Evolutionary conservation across 2,888 invertebrate genomes (phyloP).

Genomic region (Tenthredo distinguenda): DNA sequence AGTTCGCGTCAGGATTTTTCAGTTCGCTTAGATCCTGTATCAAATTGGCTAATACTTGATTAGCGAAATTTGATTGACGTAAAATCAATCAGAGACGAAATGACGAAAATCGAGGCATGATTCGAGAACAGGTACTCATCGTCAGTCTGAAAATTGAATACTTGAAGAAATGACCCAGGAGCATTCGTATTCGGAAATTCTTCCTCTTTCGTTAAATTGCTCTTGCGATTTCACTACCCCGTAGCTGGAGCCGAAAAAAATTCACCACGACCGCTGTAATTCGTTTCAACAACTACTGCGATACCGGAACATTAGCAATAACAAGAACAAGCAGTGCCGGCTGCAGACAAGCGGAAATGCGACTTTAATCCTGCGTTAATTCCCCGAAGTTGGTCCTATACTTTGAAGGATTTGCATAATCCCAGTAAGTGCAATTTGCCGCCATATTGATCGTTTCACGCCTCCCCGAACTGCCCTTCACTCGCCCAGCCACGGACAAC

Average conservation of each 20-base stretch:
- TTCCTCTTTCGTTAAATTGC: not conserved
- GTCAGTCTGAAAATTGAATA: not conserved
- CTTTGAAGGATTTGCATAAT: conserved; percentile 46
- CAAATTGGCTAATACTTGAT: not conserved
- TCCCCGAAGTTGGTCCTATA: conserved; percentile 38
- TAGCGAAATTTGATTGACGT: not conserved
- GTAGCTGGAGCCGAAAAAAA: not conserved
- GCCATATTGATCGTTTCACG: conserved; percentile 49
- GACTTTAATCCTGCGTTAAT: conserved; percentile 39
- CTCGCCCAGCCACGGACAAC: conserved; percentile 23
- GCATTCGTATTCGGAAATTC: not conserved
- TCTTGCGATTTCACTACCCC: not conserved
- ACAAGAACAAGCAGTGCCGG: conserved; percentile 13
- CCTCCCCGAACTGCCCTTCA: conserved; percentile 44
- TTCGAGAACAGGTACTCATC: not conserved
- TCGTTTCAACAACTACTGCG: not conserved
- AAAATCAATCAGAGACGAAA: not conserved
- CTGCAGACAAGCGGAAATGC: conserved; percentile 21
- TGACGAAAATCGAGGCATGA: not conserved
- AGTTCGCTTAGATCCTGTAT: not conserved
- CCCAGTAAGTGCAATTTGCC: conserved; percentile 46
- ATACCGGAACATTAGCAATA: not conserved
- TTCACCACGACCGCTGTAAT: not conserved
- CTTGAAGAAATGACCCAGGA: not conserved
- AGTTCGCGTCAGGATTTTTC: not conserved